Percentiles rank a stretch among this genome's conserved stretches.
Evolutionary conservation across 2,113 vertebrate genomes (phyloP).

Genomic region (Galbula dea): DNA sequence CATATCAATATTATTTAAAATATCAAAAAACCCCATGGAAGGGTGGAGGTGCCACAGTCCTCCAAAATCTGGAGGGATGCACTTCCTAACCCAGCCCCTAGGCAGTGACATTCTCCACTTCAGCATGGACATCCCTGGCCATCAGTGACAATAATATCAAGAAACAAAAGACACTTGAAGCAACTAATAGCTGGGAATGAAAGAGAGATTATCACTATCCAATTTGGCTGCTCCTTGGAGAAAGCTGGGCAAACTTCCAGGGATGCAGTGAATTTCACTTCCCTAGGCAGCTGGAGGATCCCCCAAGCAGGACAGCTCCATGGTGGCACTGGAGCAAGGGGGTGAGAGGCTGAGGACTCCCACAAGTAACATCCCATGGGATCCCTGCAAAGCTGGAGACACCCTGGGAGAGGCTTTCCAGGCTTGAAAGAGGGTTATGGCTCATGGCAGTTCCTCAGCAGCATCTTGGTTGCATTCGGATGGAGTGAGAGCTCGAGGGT

Average conservation of each 20-base stretch:
- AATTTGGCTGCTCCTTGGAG: background rate
- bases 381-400: background rate
- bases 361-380: accelerated
- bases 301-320: accelerated
- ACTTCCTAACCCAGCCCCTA: background rate
- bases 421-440: background rate
- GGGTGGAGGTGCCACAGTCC: background rate
- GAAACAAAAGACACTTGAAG: background rate
- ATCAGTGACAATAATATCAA: accelerated
- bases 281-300: background rate
- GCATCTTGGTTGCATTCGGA: background rate
- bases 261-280: background rate
- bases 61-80: background rate
- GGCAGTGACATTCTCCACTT: accelerated
- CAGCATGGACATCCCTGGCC: background rate
- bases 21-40: accelerated
- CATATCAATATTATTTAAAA: background rate
- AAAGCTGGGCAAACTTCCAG: background rate
- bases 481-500: background rate
- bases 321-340: accelerated
- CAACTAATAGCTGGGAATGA: background rate
- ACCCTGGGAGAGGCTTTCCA: background rate
- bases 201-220: background rate
- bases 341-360: background rate
- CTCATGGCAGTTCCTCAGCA: background rate